Percentiles rank a stretch among this genome's conserved stretches.
These are phyloP conservation scores for Operophtera brumata DNA, from an alignment of 2,888 invertebrate species.

Conservation along the genomic window DNA sequence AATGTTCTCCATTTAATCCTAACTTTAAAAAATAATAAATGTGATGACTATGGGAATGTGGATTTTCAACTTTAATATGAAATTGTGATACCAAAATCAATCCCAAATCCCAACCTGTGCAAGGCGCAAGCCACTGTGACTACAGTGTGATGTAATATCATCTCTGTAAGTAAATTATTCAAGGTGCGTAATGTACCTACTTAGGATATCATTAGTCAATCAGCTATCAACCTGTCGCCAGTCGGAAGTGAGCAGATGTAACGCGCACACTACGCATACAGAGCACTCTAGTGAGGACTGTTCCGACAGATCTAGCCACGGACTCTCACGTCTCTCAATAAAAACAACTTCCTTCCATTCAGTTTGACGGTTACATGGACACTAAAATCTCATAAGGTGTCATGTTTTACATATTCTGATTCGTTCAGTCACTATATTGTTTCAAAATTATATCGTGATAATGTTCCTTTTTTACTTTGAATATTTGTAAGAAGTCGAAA, in stretches of 20 bases:
- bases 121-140: too few relatives aligned
- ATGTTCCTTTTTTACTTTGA: too few relatives aligned
- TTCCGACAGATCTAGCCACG: conserved; percentile 28
- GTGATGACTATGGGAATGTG: too few relatives aligned
- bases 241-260: conserved; percentile 53
- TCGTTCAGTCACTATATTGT: neutral
- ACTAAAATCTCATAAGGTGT: neutral
- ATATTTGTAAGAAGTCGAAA: too few relatives aligned
- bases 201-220: conserved; percentile 53
- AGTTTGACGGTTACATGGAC: neutral
- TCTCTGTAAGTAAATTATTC: conserved; percentile 35
- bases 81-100: too few relatives aligned
- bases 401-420: conserved; percentile 24
- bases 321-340: conserved; percentile 45
- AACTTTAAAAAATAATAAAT: too few relatives aligned
- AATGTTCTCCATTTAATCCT: too few relatives aligned
- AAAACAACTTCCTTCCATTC: conserved; percentile 55
- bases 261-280: conserved; percentile 41
- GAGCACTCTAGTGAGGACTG: conserved; percentile 28
- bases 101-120: too few relatives aligned
- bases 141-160: conserved; percentile 18
- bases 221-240: conserved; percentile 37
- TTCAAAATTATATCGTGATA: conserved; percentile 6
- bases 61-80: too few relatives aligned
- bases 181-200: conserved; percentile 28